A percentile compares a stretch with the other conserved stretches of the same genome.
Conservation (phyloP, 2,113 vertebrate genomes). For the Hystrix cristata region DNA sequence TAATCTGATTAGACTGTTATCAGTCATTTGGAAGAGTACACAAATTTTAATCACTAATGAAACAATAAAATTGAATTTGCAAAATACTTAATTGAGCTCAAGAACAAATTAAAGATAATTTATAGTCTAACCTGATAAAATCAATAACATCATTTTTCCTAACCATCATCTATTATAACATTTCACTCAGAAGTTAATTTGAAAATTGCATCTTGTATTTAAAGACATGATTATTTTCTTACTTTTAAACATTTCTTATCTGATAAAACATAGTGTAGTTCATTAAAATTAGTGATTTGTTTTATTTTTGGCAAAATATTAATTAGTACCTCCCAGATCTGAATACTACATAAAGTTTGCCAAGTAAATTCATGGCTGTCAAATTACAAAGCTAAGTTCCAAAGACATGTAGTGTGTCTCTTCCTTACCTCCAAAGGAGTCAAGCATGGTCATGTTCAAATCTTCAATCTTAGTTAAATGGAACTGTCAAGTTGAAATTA, state of each 20-base stretch:
- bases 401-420: neutral
- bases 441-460: neutral
- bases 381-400: neutral
- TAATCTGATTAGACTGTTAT: neutral
- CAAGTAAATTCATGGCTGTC: neutral
- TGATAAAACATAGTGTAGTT: neutral
- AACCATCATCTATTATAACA: neutral
- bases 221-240: neutral
- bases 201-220: slow-evolving; percentile 21
- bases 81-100: neutral
- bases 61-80: slow-evolving; percentile 35
- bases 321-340: neutral
- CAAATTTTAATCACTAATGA: slow-evolving; percentile 28
- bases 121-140: neutral
- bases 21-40: neutral
- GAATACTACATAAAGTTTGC: neutral
- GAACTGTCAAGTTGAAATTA: slow-evolving; percentile 44
- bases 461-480: slow-evolving; percentile 32
- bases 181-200: neutral
- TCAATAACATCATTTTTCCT: neutral
- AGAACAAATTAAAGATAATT: slow-evolving; percentile 47
- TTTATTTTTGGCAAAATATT: slow-evolving; percentile 14
- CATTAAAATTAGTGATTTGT: neutral
- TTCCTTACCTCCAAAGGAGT: neutral
- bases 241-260: neutral